Evolutionary conservation across 2,797 vertebrate species (phyloP).

Genomic region (Hybognathus amarus): DNA sequence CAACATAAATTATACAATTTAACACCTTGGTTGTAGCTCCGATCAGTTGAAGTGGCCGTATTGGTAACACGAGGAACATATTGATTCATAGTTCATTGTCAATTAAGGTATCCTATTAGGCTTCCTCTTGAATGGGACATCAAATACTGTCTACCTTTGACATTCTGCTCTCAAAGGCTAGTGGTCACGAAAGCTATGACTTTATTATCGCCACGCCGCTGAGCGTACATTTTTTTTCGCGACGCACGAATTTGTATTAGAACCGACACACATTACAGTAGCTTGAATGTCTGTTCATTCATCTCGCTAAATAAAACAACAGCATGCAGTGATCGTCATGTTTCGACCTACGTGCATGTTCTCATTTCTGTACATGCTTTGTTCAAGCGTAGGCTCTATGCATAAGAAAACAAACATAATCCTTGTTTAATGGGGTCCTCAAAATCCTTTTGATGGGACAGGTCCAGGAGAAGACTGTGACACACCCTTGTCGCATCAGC

Average conservation of each 20-base stretch:
- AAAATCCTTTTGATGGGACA: neutral
- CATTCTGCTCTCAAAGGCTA: neutral
- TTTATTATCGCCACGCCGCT: neutral
- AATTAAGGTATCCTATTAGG: constrained; percentile 12
- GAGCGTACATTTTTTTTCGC: neutral
- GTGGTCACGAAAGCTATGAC: too few relatives aligned
- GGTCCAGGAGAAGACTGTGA: neutral
- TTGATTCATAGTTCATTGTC: constrained; percentile 16
- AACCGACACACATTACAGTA: neutral
- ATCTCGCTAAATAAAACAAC: neutral
- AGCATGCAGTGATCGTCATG: neutral
- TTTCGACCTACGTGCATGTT: neutral
- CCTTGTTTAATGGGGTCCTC: neutral
- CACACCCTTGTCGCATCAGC: constrained; percentile 46
- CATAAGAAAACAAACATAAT: neutral
- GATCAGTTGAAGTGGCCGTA: neutral
- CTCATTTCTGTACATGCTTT: constrained; percentile 1
- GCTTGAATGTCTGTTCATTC: neutral
- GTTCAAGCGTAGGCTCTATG: neutral
- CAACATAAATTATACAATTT: neutral
- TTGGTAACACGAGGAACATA: constrained; percentile 17
- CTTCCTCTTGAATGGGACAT: constrained; percentile 21
- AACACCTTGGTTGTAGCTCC: neutral
- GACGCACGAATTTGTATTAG: neutral
- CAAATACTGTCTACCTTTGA: neutral